Evolutionary conservation across 2,797 vertebrate genomes (phyloP).

Genomic region (Pseudochaenichthys georgianus): DNA sequence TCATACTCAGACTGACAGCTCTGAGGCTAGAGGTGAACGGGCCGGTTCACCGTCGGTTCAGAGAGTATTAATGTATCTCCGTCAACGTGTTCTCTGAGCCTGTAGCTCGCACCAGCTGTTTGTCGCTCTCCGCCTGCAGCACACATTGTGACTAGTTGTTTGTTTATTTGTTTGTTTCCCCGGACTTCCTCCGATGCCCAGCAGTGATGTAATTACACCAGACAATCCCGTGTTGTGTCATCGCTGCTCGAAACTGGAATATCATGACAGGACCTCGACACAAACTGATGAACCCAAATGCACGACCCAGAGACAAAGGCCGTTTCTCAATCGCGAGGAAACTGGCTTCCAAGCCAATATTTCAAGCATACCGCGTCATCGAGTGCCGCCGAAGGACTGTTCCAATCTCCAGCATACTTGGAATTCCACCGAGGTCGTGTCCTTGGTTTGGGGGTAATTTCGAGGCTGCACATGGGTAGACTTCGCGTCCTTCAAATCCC

Average conservation of each 20-base stretch:
- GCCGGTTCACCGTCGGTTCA: constrained; percentile 43
- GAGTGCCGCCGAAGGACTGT: no score
- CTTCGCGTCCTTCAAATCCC: no score
- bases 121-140: constrained; percentile 28
- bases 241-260: constrained; percentile 27
- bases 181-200: constrained; percentile 7
- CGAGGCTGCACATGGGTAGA: no score
- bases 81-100: constrained; percentile 36
- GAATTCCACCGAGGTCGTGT: no score
- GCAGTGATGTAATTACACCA: constrained; percentile 54
- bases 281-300: no score
- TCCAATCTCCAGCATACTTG: no score
- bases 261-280: background rate
- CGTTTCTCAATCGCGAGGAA: no score
- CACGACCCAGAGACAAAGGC: no score
- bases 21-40: constrained; percentile 21
- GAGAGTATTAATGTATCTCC: constrained; percentile 18
- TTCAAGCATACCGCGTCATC: no score
- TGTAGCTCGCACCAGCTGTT: constrained; percentile 46
- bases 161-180: constrained; percentile 28
- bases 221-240: constrained; percentile 51
- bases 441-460: no score
- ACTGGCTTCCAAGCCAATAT: no score
- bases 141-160: constrained; percentile 9
- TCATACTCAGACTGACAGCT: constrained; percentile 6